These are phyloP conservation scores for Shargacucullia verbasci DNA, from an alignment of 2,888 invertebrate genomes.

Conservation along the genomic window DNA sequence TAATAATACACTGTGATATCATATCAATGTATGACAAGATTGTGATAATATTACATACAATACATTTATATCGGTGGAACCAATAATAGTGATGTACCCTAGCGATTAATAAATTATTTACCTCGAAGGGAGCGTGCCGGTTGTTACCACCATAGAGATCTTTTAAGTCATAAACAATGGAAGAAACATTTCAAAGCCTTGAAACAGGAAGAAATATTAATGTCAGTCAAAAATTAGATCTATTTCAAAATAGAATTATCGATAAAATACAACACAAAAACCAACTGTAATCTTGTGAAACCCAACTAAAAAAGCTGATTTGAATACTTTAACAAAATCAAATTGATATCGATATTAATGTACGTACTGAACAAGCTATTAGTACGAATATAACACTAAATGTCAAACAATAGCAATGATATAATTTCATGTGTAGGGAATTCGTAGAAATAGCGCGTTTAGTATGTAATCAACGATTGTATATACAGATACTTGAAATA, in stretches of 20 bases:
- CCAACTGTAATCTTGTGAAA: slow-evolving; percentile 17
- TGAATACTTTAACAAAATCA: slow-evolving; percentile 10
- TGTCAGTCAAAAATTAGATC: slow-evolving; percentile 3
- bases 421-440: no score
- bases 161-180: slow-evolving; percentile 2
- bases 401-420: no score
- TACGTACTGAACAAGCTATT: background rate
- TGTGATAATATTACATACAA: slow-evolving; percentile 1
- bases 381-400: background rate
- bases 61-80: slow-evolving; percentile 23
- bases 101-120: slow-evolving; percentile 19
- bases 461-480: background rate
- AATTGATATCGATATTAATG: slow-evolving; percentile 21
- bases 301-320: slow-evolving; percentile 45
- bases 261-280: slow-evolving; percentile 3
- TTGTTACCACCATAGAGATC: slow-evolving; percentile 10
- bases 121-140: slow-evolving; percentile 19
- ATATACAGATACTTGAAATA: no score
- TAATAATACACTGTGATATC: background rate
- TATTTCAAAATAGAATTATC: slow-evolving; percentile 11
- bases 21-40: slow-evolving; percentile 4
- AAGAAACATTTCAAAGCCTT: background rate
- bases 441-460: background rate
- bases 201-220: background rate
- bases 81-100: slow-evolving; percentile 38